phyloP scores from a whole-genome alignment of 1,140 invertebrate species.

The Megalonaias nervosa region DNA sequence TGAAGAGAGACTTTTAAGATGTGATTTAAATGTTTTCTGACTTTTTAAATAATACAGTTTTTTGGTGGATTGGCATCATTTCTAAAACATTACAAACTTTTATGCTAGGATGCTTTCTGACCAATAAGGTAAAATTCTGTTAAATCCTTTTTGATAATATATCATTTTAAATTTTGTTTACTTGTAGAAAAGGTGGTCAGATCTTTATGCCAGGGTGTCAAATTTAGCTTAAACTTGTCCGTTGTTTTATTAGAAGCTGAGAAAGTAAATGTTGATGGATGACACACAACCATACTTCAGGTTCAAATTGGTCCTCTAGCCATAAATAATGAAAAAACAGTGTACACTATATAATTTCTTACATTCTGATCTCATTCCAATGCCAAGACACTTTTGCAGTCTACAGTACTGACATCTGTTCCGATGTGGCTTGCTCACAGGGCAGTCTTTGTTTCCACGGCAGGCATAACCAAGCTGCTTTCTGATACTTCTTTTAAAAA shows the following conservation, averaged over 20 bases:
- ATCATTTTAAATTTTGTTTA: too few relatives aligned
- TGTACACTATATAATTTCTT: slow-evolving; percentile 73
- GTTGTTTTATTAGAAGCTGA: neutral
- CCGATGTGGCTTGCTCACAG: slow-evolving; percentile 96
- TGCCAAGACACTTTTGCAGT: slow-evolving; percentile 95
- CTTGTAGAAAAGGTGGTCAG: too few relatives aligned
- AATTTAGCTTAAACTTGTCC: too few relatives aligned
- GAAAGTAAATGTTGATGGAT: neutral
- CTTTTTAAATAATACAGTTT: too few relatives aligned
- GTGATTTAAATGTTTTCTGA: too few relatives aligned
- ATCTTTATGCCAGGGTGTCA: too few relatives aligned
- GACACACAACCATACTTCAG: neutral
- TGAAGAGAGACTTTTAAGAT: too few relatives aligned
- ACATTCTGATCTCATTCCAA: slow-evolving; percentile 99
- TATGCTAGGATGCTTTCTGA: too few relatives aligned
- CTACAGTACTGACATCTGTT: slow-evolving; percentile 98
- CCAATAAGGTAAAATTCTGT: too few relatives aligned
- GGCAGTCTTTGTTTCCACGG: slow-evolving; percentile 93
- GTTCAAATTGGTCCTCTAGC: neutral
- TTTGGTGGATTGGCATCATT: too few relatives aligned
- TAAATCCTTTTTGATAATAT: too few relatives aligned
- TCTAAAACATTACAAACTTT: too few relatives aligned
- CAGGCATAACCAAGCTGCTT: slow-evolving; percentile 97
- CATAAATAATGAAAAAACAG: slow-evolving; percentile 9
- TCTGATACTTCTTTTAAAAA: slow-evolving; percentile 82